Percentiles rank a stretch among this genome's conserved stretches.
Evolutionary conservation across 1,140 invertebrate genomes (phyloP).

Genomic region (Ceratina calcarata): DNA sequence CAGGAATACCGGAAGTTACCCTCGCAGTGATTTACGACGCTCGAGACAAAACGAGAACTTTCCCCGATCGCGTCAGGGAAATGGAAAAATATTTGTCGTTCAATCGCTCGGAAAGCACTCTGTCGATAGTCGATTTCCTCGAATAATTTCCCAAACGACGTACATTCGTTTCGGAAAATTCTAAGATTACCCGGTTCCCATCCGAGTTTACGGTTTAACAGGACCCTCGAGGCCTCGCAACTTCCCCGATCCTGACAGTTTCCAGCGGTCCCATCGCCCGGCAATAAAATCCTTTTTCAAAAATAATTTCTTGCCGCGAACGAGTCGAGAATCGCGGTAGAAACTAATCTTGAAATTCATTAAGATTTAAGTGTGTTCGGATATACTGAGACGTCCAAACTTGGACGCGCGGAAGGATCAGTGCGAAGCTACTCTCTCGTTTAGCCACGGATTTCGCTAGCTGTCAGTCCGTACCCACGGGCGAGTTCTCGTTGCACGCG

Average conservation of each 20-base stretch:
- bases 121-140: not conserved
- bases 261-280: not conserved
- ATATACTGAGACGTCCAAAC: not conserved
- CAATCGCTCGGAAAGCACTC: not conserved
- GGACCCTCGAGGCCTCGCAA: not conserved
- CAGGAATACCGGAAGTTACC: slow-evolving; percentile 11
- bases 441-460: not conserved
- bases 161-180: not conserved
- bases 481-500: not conserved
- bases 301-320: too few species aligned
- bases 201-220: slow-evolving; percentile 18
- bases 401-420: too few species aligned
- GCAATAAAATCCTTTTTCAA: too few species aligned
- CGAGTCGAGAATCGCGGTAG: too few species aligned
- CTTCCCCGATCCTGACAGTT: not conserved
- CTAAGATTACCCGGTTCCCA: not conserved
- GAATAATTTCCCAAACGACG: not conserved
- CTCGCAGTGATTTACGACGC: not conserved
- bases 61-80: not conserved
- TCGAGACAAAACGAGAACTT: not conserved
- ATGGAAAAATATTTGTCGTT: slow-evolving; percentile 1
- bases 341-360: too few species aligned
- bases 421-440: too few species aligned
- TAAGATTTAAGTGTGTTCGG: too few species aligned
- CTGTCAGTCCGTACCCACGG: not conserved